Percentiles rank a stretch among this genome's conserved stretches.
Conservation (phyloP, 2,888 invertebrate genomes). For the Drosophila barbarae region DNA sequence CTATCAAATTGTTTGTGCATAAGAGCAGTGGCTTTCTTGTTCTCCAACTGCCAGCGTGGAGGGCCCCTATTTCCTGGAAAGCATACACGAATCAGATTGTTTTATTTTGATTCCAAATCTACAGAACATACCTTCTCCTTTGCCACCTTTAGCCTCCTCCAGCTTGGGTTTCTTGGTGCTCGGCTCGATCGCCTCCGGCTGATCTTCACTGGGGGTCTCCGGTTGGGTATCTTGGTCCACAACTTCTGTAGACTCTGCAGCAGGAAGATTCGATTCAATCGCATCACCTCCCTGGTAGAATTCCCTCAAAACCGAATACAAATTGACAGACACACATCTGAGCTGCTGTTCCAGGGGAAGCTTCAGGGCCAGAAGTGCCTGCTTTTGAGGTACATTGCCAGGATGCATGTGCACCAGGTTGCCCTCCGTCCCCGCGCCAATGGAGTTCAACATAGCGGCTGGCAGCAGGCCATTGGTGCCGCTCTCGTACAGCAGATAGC, state of each 20-base stretch:
- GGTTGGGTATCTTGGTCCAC: conserved; percentile 14
- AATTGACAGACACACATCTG: conserved; percentile 87
- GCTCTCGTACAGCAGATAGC: conserved; percentile 91
- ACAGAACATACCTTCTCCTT: conserved; percentile 15
- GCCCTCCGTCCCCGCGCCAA: conserved; percentile 84
- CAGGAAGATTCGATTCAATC: background rate
- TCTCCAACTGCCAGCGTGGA: conserved; percentile 85
- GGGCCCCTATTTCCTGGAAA: conserved; percentile 39
- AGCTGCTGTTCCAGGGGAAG: conserved; percentile 86
- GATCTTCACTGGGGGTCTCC: conserved; percentile 38
- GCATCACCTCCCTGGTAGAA: conserved; percentile 82
- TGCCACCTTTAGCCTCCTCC: conserved; percentile 34
- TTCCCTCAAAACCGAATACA: conserved; percentile 87
- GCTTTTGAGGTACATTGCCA: conserved; percentile 89
- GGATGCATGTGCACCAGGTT: conserved; percentile 88
- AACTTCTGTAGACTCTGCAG: conserved; percentile 1
- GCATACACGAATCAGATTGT: background rate
- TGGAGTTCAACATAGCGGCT: conserved; percentile 89
- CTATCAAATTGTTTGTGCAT: conserved; percentile 86
- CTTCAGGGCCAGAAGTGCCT: conserved; percentile 89
- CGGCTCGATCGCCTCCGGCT: conserved; percentile 51
- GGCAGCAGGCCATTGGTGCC: conserved; percentile 91
- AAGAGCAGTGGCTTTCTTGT: conserved; percentile 84
- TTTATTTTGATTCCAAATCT: background rate
- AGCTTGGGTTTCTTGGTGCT: conserved; percentile 61